phyloP scores from a whole-genome alignment of 2,888 invertebrate species.

The Heterodera filipjevi region DNA sequence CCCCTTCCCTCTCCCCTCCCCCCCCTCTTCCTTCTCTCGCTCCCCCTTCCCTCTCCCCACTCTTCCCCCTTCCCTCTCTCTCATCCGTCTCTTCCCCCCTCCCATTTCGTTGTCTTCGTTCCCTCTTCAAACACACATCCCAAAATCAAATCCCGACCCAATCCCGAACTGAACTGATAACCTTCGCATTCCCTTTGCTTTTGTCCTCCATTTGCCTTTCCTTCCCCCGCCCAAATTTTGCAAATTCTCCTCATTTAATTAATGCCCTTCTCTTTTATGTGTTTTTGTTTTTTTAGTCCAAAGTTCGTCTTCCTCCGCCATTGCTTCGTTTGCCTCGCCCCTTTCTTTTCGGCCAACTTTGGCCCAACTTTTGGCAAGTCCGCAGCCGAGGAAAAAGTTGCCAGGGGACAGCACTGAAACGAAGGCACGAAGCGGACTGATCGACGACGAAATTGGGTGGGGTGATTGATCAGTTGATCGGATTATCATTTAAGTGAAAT shows the following conservation, averaged over 20 bases:
- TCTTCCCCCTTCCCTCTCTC: neutral
- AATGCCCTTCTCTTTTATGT: neutral
- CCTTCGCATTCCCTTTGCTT: neutral
- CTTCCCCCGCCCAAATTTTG: neutral
- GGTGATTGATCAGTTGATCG: neutral
- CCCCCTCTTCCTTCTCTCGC: too few species aligned
- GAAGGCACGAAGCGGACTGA: constrained; percentile 26
- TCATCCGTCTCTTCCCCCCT: neutral
- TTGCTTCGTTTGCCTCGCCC: too few species aligned
- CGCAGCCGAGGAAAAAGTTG: constrained; percentile 8
- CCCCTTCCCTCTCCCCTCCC: neutral
- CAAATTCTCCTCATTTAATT: neutral
- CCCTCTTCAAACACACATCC: neutral
- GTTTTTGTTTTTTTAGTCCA: neutral
- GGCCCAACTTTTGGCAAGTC: constrained; percentile 27
- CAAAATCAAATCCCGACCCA: neutral
- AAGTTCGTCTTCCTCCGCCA: neutral
- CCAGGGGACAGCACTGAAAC: neutral
- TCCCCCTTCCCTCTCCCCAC: neutral
- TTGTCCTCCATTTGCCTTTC: neutral
- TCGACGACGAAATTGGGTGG: constrained; percentile 31
- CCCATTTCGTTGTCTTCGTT: neutral
- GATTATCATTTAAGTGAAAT: neutral
- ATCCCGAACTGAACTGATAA: too few species aligned
- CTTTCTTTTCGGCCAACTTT: constrained; percentile 22